phyloP scores from a whole-genome alignment of 2,888 invertebrate genomes.

The Eristalinus aeneus region DNA sequence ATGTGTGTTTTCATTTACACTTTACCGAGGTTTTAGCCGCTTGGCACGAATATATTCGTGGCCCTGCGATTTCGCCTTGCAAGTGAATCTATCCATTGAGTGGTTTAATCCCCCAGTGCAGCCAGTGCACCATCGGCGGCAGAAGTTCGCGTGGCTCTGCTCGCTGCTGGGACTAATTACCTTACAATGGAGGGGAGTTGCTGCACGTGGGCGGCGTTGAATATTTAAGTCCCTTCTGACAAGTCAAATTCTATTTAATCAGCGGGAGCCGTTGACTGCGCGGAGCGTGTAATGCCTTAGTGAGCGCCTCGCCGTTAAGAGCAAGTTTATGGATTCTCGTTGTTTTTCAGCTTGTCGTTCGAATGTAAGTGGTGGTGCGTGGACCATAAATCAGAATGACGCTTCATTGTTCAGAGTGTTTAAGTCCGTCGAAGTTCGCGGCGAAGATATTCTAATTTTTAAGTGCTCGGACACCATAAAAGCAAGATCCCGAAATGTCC shows the following conservation, averaged over 20 bases:
- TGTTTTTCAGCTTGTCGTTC: not conserved
- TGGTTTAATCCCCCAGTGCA: constrained; percentile 51
- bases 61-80: constrained; percentile 61
- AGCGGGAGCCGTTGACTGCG: not conserved
- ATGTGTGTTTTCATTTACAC: constrained; percentile 53
- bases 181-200: constrained; percentile 1
- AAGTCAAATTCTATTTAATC: constrained; percentile 1
- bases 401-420: not conserved
- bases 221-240: not conserved
- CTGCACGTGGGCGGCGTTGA: not conserved
- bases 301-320: not conserved
- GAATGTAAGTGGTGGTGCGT: not conserved
- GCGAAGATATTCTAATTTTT: not conserved
- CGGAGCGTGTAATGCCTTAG: not conserved
- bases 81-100: constrained; percentile 67
- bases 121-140: not conserved
- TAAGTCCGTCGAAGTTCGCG: not conserved
- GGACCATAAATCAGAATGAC: constrained; percentile 2
- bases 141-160: constrained; percentile 33
- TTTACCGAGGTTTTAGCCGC: constrained; percentile 18
- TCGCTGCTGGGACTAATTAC: constrained; percentile 29
- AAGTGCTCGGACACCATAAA: constrained; percentile 11
- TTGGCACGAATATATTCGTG: constrained; percentile 64
- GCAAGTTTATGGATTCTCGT: not conserved
- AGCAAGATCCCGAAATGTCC: not conserved